Evolutionary conservation across 1,140 invertebrate genomes (phyloP).

Genomic region (Scaptomyza pallida): DNA sequence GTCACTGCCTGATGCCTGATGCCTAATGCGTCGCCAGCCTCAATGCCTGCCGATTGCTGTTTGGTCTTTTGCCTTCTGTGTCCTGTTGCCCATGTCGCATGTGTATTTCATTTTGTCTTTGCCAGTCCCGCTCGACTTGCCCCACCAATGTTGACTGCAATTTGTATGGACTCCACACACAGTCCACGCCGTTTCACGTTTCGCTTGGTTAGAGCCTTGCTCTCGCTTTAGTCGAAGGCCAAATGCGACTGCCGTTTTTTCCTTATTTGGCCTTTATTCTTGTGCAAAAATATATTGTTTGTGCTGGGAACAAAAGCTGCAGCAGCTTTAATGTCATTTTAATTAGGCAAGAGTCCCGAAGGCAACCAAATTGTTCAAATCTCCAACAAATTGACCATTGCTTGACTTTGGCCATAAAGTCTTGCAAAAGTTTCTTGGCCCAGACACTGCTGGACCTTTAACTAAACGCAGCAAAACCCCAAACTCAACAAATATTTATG

Average conservation of each 20-base stretch:
- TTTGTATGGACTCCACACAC: slow-evolving; percentile 70
- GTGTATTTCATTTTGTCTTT: slow-evolving; percentile 81
- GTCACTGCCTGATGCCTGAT: slow-evolving; percentile 62
- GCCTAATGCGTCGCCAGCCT: slow-evolving; percentile 21
- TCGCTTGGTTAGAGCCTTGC: slow-evolving; percentile 65
- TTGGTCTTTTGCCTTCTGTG: slow-evolving; percentile 39
- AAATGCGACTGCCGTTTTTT: slow-evolving; percentile 34
- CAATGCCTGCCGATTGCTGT: slow-evolving; percentile 50
- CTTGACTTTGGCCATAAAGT: slow-evolving; percentile 62
- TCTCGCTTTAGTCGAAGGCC: slow-evolving; percentile 61
- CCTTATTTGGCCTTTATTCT: background rate
- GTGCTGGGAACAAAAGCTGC: slow-evolving; percentile 32
- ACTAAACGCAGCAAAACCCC: slow-evolving; percentile 50
- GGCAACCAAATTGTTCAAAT: slow-evolving; percentile 65
- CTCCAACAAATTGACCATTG: slow-evolving; percentile 76
- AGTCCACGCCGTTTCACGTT: slow-evolving; percentile 37
- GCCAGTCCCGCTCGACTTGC: slow-evolving; percentile 79
- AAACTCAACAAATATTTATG: slow-evolving; percentile 67
- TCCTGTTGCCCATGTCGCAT: slow-evolving; percentile 50
- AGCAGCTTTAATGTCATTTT: slow-evolving; percentile 74
- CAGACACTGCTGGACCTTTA: slow-evolving; percentile 36
- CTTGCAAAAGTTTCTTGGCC: slow-evolving; percentile 47
- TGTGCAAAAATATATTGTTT: background rate
- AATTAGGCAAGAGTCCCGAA: slow-evolving; percentile 67
- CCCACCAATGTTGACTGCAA: slow-evolving; percentile 77